Evolutionary conservation across 2,113 vertebrate species (phyloP).

Genomic region (Varanus salvator): DNA sequence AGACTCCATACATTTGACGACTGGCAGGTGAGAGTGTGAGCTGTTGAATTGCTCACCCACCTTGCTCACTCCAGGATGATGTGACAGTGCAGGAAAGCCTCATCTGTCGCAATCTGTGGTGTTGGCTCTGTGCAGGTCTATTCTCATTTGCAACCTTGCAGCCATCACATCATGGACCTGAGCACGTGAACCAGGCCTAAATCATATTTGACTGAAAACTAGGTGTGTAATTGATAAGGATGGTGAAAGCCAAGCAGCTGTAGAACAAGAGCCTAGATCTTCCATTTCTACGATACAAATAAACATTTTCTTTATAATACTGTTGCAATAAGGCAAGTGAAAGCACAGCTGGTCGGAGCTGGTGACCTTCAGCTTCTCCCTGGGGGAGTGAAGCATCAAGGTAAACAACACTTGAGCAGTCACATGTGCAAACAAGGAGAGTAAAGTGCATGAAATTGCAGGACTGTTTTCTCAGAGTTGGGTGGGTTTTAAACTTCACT

Average conservation of each 20-base stretch:
- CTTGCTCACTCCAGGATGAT: not conserved
- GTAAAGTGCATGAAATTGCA: not conserved
- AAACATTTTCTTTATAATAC: not conserved
- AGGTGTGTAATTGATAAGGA: not conserved
- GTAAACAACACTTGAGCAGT: constrained; percentile 23
- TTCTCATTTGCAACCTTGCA: not conserved
- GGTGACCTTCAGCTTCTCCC: not conserved
- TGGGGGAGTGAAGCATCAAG: constrained; percentile 3
- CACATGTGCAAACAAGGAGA: not conserved
- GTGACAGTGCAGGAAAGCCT: not conserved
- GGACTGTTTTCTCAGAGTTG: not conserved
- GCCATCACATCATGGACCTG: not conserved
- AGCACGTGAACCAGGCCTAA: not conserved
- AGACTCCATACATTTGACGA: not conserved
- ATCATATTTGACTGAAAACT: not conserved
- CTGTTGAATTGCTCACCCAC: not conserved
- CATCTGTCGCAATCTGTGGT: not conserved
- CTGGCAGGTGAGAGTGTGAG: not conserved
- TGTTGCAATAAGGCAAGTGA: constrained; percentile 13
- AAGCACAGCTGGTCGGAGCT: constrained; percentile 23
- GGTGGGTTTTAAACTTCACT: not conserved
- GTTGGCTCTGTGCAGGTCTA: not conserved
- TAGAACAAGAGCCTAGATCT: not conserved
- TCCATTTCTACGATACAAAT: not conserved
- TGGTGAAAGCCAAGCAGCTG: constrained; percentile 22